These are phyloP conservation scores for Drosophila lutescens DNA, from an alignment of 2,888 invertebrate genomes.

Conservation along the genomic window DNA sequence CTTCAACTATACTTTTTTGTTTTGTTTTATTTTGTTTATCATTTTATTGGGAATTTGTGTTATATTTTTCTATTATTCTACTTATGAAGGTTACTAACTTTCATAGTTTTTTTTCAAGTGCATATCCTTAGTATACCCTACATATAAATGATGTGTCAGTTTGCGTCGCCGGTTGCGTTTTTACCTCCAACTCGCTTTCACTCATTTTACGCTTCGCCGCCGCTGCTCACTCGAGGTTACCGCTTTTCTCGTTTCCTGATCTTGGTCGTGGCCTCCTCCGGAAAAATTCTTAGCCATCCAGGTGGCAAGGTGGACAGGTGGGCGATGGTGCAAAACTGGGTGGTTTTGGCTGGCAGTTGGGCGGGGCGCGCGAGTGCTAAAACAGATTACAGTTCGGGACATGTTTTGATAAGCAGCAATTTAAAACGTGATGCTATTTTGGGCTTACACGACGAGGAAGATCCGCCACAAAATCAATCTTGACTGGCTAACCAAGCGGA, in stretches of 20 bases:
- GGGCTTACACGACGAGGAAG: conserved; percentile 56
- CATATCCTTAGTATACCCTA: conserved; percentile 3
- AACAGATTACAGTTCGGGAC: conserved; percentile 78
- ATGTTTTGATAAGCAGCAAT: conserved; percentile 82
- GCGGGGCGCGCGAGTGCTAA: conserved; percentile 67
- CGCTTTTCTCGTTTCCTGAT: conserved; percentile 54
- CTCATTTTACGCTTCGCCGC: conserved; percentile 72
- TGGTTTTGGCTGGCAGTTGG: conserved; percentile 28
- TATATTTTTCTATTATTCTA: too few species aligned
- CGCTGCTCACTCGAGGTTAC: conserved; percentile 61
- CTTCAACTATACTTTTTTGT: too few species aligned
- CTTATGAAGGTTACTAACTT: too few species aligned
- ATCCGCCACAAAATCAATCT: conserved; percentile 41
- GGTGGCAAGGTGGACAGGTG: conserved; percentile 15
- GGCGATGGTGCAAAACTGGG: not conserved
- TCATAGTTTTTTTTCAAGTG: not conserved
- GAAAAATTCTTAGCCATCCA: conserved; percentile 29
- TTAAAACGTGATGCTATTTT: conserved; percentile 81
- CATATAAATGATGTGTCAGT: conserved; percentile 80
- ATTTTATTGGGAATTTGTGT: too few species aligned
- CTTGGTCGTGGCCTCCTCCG: conserved; percentile 51
- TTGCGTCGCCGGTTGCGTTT: conserved; percentile 76
- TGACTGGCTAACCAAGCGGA: conserved; percentile 1
- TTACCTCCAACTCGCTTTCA: conserved; percentile 69
- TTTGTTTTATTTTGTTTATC: too few species aligned